Evolutionary conservation across 92 coral and sea anemone species (phyloP).

Genomic region (Actinostola sp.): DNA sequence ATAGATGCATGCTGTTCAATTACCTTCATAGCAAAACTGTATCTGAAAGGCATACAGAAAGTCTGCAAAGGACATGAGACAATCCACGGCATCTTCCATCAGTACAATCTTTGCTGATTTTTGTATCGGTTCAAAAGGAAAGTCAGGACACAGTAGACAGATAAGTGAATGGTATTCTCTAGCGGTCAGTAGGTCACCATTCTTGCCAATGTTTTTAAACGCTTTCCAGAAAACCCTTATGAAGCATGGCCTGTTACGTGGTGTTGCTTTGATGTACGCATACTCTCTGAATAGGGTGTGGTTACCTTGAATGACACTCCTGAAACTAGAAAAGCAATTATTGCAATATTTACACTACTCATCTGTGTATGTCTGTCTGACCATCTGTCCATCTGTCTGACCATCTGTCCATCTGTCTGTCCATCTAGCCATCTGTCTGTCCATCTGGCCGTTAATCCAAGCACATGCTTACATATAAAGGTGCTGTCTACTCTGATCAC

Average conservation of each 20-base stretch:
- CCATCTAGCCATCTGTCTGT: too few species aligned
- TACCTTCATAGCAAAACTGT: constrained; percentile 96
- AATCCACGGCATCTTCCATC: constrained; percentile 98
- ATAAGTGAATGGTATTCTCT: constrained; percentile 90
- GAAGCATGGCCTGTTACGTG: constrained; percentile 86
- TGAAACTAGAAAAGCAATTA: constrained; percentile 81
- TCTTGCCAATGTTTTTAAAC: constrained; percentile 90
- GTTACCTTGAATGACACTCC: constrained; percentile 90
- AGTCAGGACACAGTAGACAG: constrained; percentile 87
- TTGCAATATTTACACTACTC: too few species aligned
- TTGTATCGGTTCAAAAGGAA: constrained; percentile 88
- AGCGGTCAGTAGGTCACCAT: constrained; percentile 92
- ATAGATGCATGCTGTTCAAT: too few species aligned
- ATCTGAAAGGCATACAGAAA: constrained; percentile 93
- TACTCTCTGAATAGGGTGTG: constrained; percentile 93
- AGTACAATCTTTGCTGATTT: constrained; percentile 94
- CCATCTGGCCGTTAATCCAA: too few species aligned
- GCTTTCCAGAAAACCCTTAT: constrained; percentile 96
- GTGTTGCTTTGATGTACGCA: constrained; percentile 71
- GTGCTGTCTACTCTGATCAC: too few species aligned
- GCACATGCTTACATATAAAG: too few species aligned
- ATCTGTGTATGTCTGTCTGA: too few species aligned
- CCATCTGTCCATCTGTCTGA: too few species aligned
- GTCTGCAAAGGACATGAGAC: constrained; percentile 94
- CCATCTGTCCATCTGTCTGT: too few species aligned